Evolutionary conservation across 2,797 vertebrate species (phyloP), one percentile per base, ranked within the genome.

Genomic region (Chaunax sp.): DNA sequence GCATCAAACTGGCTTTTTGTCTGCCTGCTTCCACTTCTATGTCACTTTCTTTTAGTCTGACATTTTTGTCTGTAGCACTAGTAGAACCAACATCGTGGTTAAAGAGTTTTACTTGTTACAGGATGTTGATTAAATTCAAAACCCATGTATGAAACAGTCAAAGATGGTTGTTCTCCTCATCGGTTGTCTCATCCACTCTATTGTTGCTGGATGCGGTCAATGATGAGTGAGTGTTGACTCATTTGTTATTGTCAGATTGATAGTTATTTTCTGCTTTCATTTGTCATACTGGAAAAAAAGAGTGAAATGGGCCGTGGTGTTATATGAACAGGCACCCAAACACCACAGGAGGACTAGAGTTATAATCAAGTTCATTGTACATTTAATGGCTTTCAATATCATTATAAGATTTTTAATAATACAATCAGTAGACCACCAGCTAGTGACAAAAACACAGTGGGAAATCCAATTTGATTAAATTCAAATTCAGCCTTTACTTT

Each of bases 181-280:
- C 37, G 45, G 9, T 22, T 50, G 46, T 41, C 18, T 20, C 47
- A 53, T 57, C 13, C 54, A 38, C 3, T 28, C 52, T 46, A 9
- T 64, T 56, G 64, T 44, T n/a, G 10, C 43, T 58, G 20, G 6
- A 18, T 52, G 70, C 58, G 40, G n/a, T 41, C 63, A 61, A 0
- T 19, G 33, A 56, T 49, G 26, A 69, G 6, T 40, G 23, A 54
- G 22, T 28, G 46, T 37, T 2, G 13, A 28, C 25, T 40, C 19
- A 2, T 66, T 51, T 57, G 22, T 57, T 45, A 16, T 20, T 57
- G 54, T 61, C 76, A 64, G 16, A 50, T 52, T 61, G 37, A 61
- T 54, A 18, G 18, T 56, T 25, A 49, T 49, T 51, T 49, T 72
- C 28, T 46, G 28, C 19, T 49, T 66, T 68, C 15, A 33, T 58